Evolutionary conservation across 2,888 invertebrate genomes (phyloP).

Genomic region (Pristionchus exspectatus): DNA sequence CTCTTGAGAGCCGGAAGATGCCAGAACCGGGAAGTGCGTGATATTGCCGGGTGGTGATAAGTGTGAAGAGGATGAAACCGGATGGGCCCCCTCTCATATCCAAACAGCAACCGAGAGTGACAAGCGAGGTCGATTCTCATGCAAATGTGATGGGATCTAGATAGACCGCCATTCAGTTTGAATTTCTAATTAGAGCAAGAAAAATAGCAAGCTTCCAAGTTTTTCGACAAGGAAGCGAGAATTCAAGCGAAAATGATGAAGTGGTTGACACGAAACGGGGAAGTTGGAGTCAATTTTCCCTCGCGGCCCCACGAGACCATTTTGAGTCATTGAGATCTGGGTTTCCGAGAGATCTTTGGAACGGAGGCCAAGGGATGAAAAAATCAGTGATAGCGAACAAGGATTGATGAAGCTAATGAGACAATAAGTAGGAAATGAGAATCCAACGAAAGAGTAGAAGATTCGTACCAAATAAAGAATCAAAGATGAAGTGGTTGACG

Average conservation of each 20-base stretch:
- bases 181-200: too few species aligned
- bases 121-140: background rate
- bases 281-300: background rate
- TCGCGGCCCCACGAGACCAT: background rate
- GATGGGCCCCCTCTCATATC: background rate
- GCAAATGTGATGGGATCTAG: background rate
- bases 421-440: too few species aligned
- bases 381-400: too few species aligned
- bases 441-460: too few species aligned
- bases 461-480: too few species aligned
- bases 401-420: too few species aligned
- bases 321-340: background rate
- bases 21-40: background rate
- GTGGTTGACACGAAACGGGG: conserved; percentile 7
- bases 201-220: too few species aligned
- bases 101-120: background rate
- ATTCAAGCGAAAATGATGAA: conserved; percentile 1
- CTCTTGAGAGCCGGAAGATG: too few species aligned
- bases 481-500: too few species aligned
- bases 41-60: background rate
- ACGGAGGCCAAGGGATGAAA: too few species aligned
- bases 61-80: background rate
- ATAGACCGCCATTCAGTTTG: too few species aligned
- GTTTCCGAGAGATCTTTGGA: background rate
- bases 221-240: background rate